Evolutionary conservation across 2,888 invertebrate species (phyloP).

Genomic region (Vesta saturnalis): DNA sequence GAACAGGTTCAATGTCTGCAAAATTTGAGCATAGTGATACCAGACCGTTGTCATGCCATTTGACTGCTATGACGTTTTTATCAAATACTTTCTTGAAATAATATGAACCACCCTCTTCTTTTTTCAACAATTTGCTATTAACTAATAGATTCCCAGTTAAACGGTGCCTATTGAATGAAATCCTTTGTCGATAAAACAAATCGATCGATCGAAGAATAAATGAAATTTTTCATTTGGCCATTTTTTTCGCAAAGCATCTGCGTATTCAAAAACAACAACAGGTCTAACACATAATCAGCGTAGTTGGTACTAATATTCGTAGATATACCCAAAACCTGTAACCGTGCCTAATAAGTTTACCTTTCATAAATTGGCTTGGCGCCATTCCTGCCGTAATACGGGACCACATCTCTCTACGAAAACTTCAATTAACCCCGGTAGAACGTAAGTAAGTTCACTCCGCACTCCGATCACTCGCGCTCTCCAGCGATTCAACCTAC

Average conservation of each 20-base stretch:
- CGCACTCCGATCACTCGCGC: too few relatives aligned
- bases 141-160: background rate
- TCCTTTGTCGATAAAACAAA: background rate
- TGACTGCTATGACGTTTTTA: conserved; percentile 10
- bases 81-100: background rate
- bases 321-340: too few relatives aligned
- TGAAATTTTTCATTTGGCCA: background rate
- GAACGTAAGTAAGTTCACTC: too few relatives aligned
- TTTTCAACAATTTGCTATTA: background rate
- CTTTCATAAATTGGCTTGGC: too few relatives aligned
- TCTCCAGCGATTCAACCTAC: too few relatives aligned
- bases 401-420: too few relatives aligned
- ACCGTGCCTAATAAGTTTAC: too few relatives aligned
- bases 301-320: too few relatives aligned
- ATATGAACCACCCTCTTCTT: background rate
- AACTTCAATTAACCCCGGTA: too few relatives aligned
- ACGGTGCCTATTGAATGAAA: background rate
- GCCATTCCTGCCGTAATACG: too few relatives aligned
- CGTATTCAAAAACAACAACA: background rate
- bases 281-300: too few relatives aligned
- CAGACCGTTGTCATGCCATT: conserved; percentile 19
- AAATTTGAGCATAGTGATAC: conserved; percentile 14
- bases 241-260: background rate
- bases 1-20: conserved; percentile 6
- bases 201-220: conserved; percentile 1